Percentiles rank a stretch among this genome's conserved stretches.
These are phyloP conservation scores for Sebastes schlegelii DNA, from an alignment of 2,113 vertebrate species.

Conservation along the genomic window DNA sequence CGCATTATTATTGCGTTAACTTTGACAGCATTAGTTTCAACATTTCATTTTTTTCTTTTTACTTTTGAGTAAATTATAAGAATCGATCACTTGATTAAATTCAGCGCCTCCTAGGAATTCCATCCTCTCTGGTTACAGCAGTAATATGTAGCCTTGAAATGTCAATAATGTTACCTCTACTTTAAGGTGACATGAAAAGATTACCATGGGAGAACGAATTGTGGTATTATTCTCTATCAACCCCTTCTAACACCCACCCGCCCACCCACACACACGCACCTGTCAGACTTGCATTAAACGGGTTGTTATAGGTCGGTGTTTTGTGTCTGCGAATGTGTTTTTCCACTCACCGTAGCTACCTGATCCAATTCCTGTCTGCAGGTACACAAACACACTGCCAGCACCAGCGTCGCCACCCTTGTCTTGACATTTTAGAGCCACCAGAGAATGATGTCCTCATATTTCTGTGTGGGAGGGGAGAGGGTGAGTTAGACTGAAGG, in stretches of 20 bases:
- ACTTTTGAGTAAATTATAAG: not conserved
- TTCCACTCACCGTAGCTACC: slow-evolving; percentile 22
- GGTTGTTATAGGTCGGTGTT: slow-evolving; percentile 46
- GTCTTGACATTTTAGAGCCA: slow-evolving; percentile 74
- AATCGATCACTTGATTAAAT: slow-evolving; percentile 33
- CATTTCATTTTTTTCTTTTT: not conserved
- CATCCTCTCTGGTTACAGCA: not conserved
- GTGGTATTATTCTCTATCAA: slow-evolving; percentile 42
- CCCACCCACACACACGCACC: slow-evolving; percentile 4
- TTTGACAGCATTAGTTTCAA: no score
- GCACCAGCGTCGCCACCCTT: slow-evolving; percentile 47
- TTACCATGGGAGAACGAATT: slow-evolving; percentile 20
- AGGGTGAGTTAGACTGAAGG: not conserved
- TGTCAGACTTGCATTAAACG: slow-evolving; percentile 54
- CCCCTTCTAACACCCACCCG: slow-evolving; percentile 11
- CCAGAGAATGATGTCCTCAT: slow-evolving; percentile 69
- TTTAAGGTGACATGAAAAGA: slow-evolving; percentile 45
- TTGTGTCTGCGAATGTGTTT: slow-evolving; percentile 38
- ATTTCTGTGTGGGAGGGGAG: slow-evolving; percentile 59
- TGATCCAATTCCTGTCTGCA: slow-evolving; percentile 58
- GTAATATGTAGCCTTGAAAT: slow-evolving; percentile 33
- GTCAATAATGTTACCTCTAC: slow-evolving; percentile 13
- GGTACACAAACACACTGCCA: slow-evolving; percentile 55
- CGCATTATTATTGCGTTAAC: no score
- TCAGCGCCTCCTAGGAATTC: not conserved